Percentiles rank a stretch among this genome's conserved stretches.
Conservation (phyloP, 1,140 invertebrate species). For the Tetragnatha versicolor region DNA sequence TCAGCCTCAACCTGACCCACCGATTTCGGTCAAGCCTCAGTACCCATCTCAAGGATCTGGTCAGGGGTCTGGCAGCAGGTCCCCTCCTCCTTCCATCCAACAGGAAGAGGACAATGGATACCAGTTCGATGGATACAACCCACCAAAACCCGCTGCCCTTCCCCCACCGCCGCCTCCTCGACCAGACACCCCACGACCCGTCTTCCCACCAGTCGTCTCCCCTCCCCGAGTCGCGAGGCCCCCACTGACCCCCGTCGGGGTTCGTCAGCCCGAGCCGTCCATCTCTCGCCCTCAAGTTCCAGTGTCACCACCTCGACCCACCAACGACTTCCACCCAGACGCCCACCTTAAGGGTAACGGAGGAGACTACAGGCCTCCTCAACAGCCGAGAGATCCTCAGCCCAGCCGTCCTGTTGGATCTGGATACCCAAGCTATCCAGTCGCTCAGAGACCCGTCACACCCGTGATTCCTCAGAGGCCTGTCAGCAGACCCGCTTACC, state of each 20-base stretch:
- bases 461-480: neutral
- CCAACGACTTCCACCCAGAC: conserved; percentile 38
- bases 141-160: conserved; percentile 16
- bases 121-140: conserved; percentile 21
- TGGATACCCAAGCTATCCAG: conserved; percentile 42
- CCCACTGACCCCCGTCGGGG: conserved; percentile 18
- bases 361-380: conserved; percentile 12
- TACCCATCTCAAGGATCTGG: conserved; percentile 7
- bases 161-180: conserved; percentile 24
- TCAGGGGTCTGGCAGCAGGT: conserved; percentile 15
- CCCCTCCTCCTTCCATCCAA: conserved; percentile 30
- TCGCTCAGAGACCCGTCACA: conserved; percentile 9
- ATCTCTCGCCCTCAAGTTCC: conserved; percentile 21
- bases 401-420: conserved; percentile 36
- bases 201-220: conserved; percentile 40
- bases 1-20: conserved; percentile 6
- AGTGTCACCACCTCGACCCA: neutral
- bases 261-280: conserved; percentile 23
- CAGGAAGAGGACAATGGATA: conserved; percentile 47
- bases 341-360: conserved; percentile 33
- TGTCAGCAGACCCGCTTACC: conserved; percentile 21
- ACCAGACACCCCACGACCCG: conserved; percentile 19
- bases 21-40: conserved; percentile 23
- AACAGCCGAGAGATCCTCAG: conserved; percentile 20
- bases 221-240: conserved; percentile 36